Conservation (phyloP, 2,113 vertebrate genomes). For the Cephalopholis sonnerati region DNA sequence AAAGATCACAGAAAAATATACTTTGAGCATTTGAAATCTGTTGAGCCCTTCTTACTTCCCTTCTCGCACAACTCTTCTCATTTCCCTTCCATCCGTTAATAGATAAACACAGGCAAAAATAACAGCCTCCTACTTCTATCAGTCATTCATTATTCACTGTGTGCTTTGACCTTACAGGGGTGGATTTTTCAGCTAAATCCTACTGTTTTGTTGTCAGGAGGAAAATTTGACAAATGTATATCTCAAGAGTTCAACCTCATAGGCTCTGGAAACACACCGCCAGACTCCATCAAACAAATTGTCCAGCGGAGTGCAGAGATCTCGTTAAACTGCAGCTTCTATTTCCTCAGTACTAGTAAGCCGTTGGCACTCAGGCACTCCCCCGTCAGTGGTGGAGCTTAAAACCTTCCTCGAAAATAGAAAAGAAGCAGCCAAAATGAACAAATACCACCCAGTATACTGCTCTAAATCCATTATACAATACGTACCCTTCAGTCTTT, state of each 20-base stretch:
- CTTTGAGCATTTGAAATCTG: neutral
- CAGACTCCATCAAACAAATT: conserved; percentile 30
- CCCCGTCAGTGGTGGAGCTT: neutral
- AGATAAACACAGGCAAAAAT: conserved; percentile 7
- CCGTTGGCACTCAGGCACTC: neutral
- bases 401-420: conserved; percentile 18
- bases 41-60: neutral
- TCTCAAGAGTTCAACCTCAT: conserved; percentile 16
- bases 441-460: neutral
- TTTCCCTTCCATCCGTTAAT: neutral
- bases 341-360: conserved; percentile 4
- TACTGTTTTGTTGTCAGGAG: neutral
- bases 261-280: neutral
- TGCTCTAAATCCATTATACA: conserved; percentile 3
- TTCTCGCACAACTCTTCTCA: neutral
- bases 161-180: conserved; percentile 14
- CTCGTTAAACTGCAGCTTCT: conserved; percentile 32
- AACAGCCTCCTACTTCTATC: neutral
- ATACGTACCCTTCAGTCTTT: neutral
- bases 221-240: conserved; percentile 21
- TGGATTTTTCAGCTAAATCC: neutral
- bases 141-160: conserved; percentile 12
- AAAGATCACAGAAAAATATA: conserved; percentile 5
- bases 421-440: conserved; percentile 6
- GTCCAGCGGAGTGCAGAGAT: conserved; percentile 23